Evolutionary conservation across 1,140 invertebrate species (phyloP).

Genomic region (Microplitis demolitor): DNA sequence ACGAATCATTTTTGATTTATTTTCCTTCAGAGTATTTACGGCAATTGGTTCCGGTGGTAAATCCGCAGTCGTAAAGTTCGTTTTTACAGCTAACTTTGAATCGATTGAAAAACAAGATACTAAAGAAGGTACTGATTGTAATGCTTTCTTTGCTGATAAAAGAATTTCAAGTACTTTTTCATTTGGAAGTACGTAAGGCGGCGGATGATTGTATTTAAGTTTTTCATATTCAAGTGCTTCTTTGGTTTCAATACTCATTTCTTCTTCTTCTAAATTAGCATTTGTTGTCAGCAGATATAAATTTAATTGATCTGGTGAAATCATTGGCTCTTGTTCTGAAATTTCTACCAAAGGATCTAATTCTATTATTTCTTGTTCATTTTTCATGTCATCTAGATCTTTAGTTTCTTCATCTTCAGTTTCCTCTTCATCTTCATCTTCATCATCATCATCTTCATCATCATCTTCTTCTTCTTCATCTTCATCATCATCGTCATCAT

Average conservation of each 20-base stretch:
- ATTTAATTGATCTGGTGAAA: constrained; percentile 47
- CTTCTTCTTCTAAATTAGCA: constrained; percentile 38
- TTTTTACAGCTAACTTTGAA: constrained; percentile 48
- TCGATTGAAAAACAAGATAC: constrained; percentile 57
- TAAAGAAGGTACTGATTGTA: constrained; percentile 50
- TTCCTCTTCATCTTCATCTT: constrained; percentile 23
- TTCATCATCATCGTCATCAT: constrained; percentile 10
- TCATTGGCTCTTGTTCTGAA: constrained; percentile 37
- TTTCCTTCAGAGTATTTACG: constrained; percentile 6
- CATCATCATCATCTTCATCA: constrained; percentile 31
- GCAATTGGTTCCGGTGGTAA: neutral
- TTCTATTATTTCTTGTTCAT: neutral
- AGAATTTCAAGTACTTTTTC: constrained; percentile 46
- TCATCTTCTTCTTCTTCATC: constrained; percentile 33
- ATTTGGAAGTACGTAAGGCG: constrained; percentile 47
- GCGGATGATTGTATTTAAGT: constrained; percentile 46
- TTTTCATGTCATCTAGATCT: neutral
- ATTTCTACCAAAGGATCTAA: constrained; percentile 34
- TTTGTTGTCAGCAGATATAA: constrained; percentile 47
- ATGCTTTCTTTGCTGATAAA: constrained; percentile 50
- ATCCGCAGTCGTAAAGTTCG: constrained; percentile 20
- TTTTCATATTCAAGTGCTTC: constrained; percentile 44
- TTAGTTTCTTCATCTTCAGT: constrained; percentile 27
- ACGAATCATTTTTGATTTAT: constrained; percentile 46
- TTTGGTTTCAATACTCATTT: constrained; percentile 20